Conservation (phyloP, 35 echinoderm and acorn worm species). For the Stichopus chloronotus region DNA sequence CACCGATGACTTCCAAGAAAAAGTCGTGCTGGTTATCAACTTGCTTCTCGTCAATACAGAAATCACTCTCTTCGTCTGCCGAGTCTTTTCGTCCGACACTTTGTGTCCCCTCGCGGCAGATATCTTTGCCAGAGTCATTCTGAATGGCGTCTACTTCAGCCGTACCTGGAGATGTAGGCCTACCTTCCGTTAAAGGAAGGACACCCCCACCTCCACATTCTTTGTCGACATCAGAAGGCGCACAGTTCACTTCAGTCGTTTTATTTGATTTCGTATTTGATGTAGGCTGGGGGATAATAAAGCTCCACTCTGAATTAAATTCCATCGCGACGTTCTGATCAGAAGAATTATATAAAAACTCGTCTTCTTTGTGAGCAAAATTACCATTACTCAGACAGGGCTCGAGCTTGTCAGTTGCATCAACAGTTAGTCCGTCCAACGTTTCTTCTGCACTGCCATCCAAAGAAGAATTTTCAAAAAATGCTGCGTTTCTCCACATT, state of each 20-base stretch:
- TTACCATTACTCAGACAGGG: not conserved
- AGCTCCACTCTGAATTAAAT: not conserved
- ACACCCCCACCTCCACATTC: too few relatives aligned
- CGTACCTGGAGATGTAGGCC: not conserved
- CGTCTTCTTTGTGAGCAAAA: not conserved
- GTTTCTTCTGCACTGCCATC: not conserved
- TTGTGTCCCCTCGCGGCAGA: not conserved
- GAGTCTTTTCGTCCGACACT: not conserved
- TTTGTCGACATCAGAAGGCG: not conserved
- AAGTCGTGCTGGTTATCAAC: not conserved
- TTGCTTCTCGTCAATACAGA: not conserved
- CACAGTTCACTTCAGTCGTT: not conserved
- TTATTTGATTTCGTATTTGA: not conserved
- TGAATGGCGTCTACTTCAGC: not conserved
- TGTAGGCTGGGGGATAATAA: not conserved
- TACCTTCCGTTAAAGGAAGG: not conserved
- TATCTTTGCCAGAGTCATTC: not conserved
- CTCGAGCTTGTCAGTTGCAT: not conserved
- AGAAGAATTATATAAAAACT: not conserved
- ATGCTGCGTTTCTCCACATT: constrained; percentile 38
- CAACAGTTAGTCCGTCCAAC: not conserved
- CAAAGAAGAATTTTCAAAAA: constrained; percentile 8
- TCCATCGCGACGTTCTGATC: not conserved
- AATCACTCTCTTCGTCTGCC: not conserved
- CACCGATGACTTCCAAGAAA: constrained; percentile 28